Evolutionary conservation across 1,140 invertebrate species (phyloP), one percentile per base, ranked within the genome.

Genomic region (Diachasmimorpha longicaudata): DNA sequence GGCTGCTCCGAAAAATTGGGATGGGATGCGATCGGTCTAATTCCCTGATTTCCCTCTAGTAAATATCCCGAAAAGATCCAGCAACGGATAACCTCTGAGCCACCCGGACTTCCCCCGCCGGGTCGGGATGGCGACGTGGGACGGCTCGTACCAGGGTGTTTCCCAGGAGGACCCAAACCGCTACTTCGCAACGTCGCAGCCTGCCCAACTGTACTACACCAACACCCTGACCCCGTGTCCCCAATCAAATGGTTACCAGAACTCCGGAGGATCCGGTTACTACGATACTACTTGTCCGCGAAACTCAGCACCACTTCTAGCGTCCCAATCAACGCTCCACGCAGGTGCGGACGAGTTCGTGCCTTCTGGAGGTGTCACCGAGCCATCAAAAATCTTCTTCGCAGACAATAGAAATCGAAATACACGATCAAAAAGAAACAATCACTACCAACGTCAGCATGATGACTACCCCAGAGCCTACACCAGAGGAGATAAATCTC

Each of bases 51-150:
- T 1, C 1, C 14, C 19, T 52, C 6, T n/a, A 52, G 48, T 52
- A 52, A 52, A 42, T 13, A 42, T 11, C 4, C 4, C 39, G 4
- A 13, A 42, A 42, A 42, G n/a, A 42, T 10, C 39, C 4, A 1
- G 11, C 4, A 42, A 13, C 39, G 4, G 13, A 42, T 42, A 4
- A 42, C 39, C 39, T 10, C 11, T 42, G 39, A n/a, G 19, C 48
- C 48, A 9, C 48, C 48, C 16, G 19, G 48, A 48, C 9, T n/a
- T 13, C 48, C 14, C 14, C n/a, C 48, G 19, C 48, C 48, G 16
- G 48, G 48, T 75, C 75, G 72, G 42, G 16, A 89, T 89, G 87
- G 87, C 87, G 52, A 87, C 85, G 39, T 89, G 87, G 87, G 83
- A 89, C 74, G 87, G 87, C 55, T 89, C 87, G 4, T 85, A 85